A percentile compares a stretch with the other conserved stretches of the same genome.
Evolutionary conservation across 2,113 vertebrate species (phyloP).

Genomic region (Sinosuthora webbiana): DNA sequence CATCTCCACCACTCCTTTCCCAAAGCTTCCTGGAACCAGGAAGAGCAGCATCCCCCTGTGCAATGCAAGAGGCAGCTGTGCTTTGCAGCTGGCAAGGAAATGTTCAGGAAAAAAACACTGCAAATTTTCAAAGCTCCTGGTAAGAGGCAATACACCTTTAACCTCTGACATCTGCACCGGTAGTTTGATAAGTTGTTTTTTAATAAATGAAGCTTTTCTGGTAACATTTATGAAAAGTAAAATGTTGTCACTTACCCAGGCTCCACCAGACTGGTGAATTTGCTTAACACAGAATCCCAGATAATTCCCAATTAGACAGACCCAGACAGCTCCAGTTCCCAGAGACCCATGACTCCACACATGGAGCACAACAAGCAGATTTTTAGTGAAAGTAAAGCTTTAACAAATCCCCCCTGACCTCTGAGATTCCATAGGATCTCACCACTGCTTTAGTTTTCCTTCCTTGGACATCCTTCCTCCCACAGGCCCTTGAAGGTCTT

Average conservation of each 20-base stretch:
- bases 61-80: background rate
- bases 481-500: background rate
- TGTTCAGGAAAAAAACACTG: background rate
- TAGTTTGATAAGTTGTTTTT: background rate
- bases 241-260: background rate
- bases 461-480: background rate
- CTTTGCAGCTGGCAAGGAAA: background rate
- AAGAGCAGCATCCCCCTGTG: background rate
- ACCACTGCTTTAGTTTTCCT: background rate
- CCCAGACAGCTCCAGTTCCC: background rate
- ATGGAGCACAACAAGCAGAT: rapidly evolving
- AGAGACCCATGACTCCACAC: background rate
- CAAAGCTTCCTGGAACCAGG: background rate
- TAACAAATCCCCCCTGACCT: background rate
- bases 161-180: background rate
- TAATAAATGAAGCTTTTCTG: background rate
- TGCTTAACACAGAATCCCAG: background rate
- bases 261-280: background rate
- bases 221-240: background rate
- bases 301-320: background rate
- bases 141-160: background rate
- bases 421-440: background rate
- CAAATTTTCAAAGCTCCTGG: background rate
- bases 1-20: background rate
- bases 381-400: background rate